Conservation (phyloP, 2,797 vertebrate species). For the Miichthys miiuy region DNA sequence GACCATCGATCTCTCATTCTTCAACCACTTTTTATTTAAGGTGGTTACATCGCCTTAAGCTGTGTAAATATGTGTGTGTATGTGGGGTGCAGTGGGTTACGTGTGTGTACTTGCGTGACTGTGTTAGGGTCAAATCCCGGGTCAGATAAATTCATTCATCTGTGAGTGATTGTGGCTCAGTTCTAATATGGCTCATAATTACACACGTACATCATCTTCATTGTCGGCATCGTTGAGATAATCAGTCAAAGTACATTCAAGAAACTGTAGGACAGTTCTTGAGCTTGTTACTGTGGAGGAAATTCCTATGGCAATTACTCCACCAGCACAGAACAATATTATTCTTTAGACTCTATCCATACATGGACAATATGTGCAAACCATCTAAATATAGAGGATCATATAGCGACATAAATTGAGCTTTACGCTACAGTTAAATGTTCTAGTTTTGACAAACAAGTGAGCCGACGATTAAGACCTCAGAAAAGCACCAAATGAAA, state of each 20-base stretch:
- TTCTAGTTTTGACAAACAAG: not conserved
- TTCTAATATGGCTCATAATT: slow-evolving; percentile 76
- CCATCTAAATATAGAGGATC: slow-evolving; percentile 16
- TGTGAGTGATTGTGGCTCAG: slow-evolving; percentile 70
- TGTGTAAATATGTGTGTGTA: slow-evolving; percentile 36
- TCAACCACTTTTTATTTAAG: slow-evolving; percentile 50
- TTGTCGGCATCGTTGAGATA: slow-evolving; percentile 47
- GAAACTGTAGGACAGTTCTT: not conserved
- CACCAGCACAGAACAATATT: slow-evolving; percentile 24
- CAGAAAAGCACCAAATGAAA: slow-evolving; percentile 14
- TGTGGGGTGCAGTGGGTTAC: slow-evolving; percentile 8
- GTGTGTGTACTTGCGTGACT: slow-evolving; percentile 72
- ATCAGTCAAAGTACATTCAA: slow-evolving; percentile 50
- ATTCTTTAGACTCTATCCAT: slow-evolving; percentile 6
- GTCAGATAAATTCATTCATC: slow-evolving; percentile 78
- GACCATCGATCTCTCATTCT: slow-evolving; percentile 36
- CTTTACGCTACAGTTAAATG: not conserved
- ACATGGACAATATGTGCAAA: slow-evolving; percentile 7
- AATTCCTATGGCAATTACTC: not conserved
- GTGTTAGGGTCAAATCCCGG: slow-evolving; percentile 66
- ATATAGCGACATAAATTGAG: slow-evolving; percentile 18
- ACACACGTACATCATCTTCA: slow-evolving; percentile 50
- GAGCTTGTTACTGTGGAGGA: slow-evolving; percentile 11
- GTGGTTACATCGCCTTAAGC: slow-evolving; percentile 47
- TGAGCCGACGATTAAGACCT: not conserved